Percentiles rank a stretch among this genome's conserved stretches.
Conservation (phyloP, 2,888 invertebrate species). For the Spisula subtruncata region DNA sequence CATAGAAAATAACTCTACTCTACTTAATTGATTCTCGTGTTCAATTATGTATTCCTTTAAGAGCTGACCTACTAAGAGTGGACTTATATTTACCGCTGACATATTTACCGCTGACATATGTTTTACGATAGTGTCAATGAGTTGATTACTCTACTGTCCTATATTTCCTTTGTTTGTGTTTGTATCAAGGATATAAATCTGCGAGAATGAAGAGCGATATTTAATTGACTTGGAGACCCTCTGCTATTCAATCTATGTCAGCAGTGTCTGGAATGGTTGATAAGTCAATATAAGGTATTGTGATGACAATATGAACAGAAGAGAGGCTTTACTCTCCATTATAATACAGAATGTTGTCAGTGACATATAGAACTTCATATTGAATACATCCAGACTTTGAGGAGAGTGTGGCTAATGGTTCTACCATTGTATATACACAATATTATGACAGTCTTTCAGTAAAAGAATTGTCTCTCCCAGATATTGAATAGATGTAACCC, state of each 20-base stretch:
- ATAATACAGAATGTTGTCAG: background rate
- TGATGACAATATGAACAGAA: background rate
- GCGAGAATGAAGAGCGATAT: background rate
- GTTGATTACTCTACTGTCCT: slow-evolving; percentile 15
- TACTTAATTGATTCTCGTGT: background rate
- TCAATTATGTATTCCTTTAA: background rate
- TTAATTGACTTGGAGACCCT: slow-evolving; percentile 12
- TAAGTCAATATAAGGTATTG: background rate
- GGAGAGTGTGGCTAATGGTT: background rate
- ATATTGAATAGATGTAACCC: background rate
- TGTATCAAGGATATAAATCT: background rate
- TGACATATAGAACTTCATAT: background rate
- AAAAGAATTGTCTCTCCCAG: background rate
- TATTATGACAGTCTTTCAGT: background rate
- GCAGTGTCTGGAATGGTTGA: background rate
- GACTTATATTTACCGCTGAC: background rate
- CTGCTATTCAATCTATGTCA: slow-evolving; percentile 12
- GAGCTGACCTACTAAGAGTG: background rate
- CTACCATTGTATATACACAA: no score
- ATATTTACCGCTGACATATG: background rate
- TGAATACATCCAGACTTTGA: background rate
- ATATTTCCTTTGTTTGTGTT: background rate
- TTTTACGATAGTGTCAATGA: background rate
- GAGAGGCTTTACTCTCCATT: slow-evolving; percentile 17
- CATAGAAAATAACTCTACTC: background rate